phyloP scores from a whole-genome alignment of 2,888 invertebrate species.

The Chymomyza fuscimana region DNA sequence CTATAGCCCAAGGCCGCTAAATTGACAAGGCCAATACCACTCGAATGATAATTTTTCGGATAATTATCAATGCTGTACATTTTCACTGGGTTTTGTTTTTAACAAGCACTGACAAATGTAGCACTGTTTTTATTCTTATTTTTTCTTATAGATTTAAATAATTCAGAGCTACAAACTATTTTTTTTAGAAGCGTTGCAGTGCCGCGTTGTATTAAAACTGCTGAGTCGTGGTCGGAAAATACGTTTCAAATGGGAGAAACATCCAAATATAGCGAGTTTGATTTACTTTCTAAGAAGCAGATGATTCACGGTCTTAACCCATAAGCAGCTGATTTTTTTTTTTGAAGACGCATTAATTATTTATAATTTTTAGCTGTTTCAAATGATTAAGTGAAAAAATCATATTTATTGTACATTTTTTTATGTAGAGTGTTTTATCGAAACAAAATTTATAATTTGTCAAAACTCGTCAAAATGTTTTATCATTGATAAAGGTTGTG shows the following conservation, averaged over 20 bases:
- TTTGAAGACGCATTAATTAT: slow-evolving; percentile 23
- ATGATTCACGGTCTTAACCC: slow-evolving; percentile 63
- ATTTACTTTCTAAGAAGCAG: slow-evolving; percentile 50
- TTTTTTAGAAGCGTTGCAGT: slow-evolving; percentile 29
- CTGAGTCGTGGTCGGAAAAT: slow-evolving; percentile 57
- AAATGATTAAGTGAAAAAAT: background rate
- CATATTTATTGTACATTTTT: background rate
- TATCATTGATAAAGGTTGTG: background rate
- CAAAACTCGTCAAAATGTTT: background rate
- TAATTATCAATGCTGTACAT: slow-evolving; percentile 72
- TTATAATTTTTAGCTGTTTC: background rate
- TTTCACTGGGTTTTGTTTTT: slow-evolving; percentile 33
- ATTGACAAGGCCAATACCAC: slow-evolving; percentile 77
- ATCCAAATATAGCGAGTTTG: slow-evolving; percentile 54
- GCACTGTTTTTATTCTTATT: slow-evolving; percentile 17
- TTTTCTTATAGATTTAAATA: slow-evolving; percentile 1
- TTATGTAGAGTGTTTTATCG: background rate
- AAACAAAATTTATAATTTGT: background rate
- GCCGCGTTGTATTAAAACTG: slow-evolving; percentile 50
- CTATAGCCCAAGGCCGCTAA: slow-evolving; percentile 77
- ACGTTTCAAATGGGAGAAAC: slow-evolving; percentile 62
- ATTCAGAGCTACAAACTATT: slow-evolving; percentile 14
- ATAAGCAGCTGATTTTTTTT: background rate
- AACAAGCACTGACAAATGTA: slow-evolving; percentile 22
- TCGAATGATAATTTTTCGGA: slow-evolving; percentile 78